Evolutionary conservation across 2,113 vertebrate species (phyloP).

Genomic region (Cinclus mexicanus): DNA sequence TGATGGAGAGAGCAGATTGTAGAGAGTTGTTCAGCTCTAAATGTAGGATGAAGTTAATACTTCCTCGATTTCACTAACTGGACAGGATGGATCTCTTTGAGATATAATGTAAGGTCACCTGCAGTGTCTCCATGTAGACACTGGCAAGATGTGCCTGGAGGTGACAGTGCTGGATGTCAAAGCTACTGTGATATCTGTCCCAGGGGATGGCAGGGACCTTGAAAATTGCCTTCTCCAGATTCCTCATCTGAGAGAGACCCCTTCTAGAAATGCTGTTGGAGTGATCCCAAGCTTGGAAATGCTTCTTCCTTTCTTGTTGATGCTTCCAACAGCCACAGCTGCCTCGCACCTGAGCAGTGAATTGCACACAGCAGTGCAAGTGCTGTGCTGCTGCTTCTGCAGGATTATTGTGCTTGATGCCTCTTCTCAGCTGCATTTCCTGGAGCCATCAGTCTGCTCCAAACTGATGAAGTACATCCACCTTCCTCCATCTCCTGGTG

Average conservation of each 20-base stretch:
- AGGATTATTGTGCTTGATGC: not conserved
- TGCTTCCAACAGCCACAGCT: not conserved
- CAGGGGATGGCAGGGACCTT: not conserved
- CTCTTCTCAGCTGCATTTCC: not conserved
- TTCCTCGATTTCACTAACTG: not conserved
- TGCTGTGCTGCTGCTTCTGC: not conserved
- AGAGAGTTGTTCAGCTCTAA: not conserved
- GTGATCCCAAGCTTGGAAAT: not conserved
- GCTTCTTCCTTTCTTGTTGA: not conserved
- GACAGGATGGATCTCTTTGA: not conserved
- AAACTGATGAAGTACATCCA: not conserved
- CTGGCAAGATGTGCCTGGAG: not conserved
- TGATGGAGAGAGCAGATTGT: not conserved
- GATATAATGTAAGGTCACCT: not conserved
- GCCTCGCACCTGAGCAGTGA: not conserved
- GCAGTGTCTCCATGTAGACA: not conserved
- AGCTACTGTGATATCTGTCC: not conserved
- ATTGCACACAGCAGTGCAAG: accelerated
- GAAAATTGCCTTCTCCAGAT: not conserved
- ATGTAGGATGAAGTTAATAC: not conserved
- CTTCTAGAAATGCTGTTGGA: not conserved
- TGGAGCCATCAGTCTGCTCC: not conserved
- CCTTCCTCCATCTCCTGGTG: not conserved
- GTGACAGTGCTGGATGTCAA: not conserved
- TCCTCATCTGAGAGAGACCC: not conserved